A percentile compares a stretch with the other conserved stretches of the same genome.
Conservation (phyloP, 2,113 vertebrate species). For the Poecile atricapillus region DNA sequence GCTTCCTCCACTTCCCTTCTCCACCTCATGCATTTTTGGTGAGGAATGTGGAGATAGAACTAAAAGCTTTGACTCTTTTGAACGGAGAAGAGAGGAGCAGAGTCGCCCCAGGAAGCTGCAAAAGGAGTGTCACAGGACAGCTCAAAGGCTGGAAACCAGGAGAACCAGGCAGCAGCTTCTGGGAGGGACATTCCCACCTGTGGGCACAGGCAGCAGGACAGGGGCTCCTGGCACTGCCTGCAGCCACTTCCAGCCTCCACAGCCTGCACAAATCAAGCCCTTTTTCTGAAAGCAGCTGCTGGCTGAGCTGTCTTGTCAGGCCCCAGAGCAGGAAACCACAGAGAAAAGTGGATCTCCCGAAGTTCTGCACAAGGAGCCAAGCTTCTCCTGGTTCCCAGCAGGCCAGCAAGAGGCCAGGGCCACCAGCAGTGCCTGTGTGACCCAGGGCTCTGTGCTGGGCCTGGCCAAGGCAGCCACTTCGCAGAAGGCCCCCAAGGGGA, state of each 20-base stretch:
- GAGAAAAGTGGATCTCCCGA: background rate
- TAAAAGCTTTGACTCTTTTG: background rate
- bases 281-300: background rate
- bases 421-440: background rate
- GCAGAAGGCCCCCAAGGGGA: background rate
- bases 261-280: background rate
- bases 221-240: background rate
- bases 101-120: background rate
- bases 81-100: background rate
- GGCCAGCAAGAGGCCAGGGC: background rate
- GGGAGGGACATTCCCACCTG: background rate
- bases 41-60: background rate
- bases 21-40: background rate
- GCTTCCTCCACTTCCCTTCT: background rate
- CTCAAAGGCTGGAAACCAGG: fast-evolving
- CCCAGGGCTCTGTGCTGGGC: background rate
- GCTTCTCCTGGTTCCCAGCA: background rate
- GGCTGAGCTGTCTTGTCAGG: background rate
- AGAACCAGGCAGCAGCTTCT: background rate
- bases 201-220: background rate
- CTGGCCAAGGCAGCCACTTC: background rate
- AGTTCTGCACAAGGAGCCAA: background rate
- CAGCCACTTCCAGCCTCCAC: background rate
- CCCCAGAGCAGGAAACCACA: background rate
- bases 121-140: background rate